These are phyloP conservation scores for Drepana falcataria DNA, from an alignment of 2,888 invertebrate species.

Conservation along the genomic window DNA sequence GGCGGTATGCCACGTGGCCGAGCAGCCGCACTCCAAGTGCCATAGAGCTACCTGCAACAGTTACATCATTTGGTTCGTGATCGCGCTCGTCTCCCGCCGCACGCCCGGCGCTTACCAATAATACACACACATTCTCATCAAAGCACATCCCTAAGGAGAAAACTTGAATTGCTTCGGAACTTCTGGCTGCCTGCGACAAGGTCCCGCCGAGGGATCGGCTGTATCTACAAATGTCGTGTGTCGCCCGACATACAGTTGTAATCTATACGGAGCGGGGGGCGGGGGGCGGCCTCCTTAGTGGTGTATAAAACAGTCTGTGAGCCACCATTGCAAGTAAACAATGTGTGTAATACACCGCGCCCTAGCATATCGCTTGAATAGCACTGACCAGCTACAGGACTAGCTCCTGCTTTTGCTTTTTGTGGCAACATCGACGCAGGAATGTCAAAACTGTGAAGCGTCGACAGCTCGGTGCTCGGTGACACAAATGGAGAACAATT, in stretches of 20 bases:
- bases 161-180: conserved; percentile 40
- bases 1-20: too few species aligned
- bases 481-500: too few species aligned
- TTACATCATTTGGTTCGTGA: too few species aligned
- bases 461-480: too few species aligned
- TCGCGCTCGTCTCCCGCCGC: neutral
- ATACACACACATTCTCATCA: conserved; percentile 25
- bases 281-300: neutral
- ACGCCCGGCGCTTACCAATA: conserved; percentile 21
- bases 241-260: neutral
- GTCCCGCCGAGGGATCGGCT: conserved; percentile 4
- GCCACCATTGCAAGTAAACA: conserved; percentile 27
- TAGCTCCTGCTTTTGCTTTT: too few species aligned
- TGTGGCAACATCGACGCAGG: too few species aligned
- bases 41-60: too few species aligned
- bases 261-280: neutral
- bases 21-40: too few species aligned
- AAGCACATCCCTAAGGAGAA: conserved; percentile 35
- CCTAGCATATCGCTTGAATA: too few species aligned
- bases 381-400: too few species aligned
- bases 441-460: too few species aligned
- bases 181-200: conserved; percentile 11
- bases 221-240: conserved; percentile 8
- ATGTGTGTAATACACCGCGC: too few species aligned
- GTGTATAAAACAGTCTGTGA: conserved; percentile 16